Evolutionary conservation across 2,797 vertebrate species (phyloP), one percentile per base, ranked within the genome.

Genomic region (Oreochromis grahami): DNA sequence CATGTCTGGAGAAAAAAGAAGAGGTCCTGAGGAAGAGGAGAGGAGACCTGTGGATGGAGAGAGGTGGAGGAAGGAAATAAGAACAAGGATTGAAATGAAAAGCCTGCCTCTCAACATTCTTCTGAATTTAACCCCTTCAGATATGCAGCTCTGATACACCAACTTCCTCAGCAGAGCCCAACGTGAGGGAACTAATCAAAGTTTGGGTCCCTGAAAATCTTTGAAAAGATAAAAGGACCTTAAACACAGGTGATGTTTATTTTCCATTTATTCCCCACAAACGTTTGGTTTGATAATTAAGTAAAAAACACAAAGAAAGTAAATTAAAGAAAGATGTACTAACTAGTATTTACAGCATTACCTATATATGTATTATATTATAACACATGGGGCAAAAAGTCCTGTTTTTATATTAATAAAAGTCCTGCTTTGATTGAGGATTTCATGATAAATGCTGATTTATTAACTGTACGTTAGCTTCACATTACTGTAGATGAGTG

Each of bases 41-140:
- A 11, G 41, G 41, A 72, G 43, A 50, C 10, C 26, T 50, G 26
- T 32, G 43, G 7, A 50, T 32, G 41, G 26, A 17, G 48, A 26
- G 68, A 72, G 19, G 52, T 2, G 8, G 29, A 45, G 72, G 56
- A 58, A 26, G 29, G 17, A 81, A 45, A 77, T 63, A 5, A 32
- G 17, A 34, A 65, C 29, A 48, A 15, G 11, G 77, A 41, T 8
- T 38, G 36, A 48, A 32, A 52, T n/a, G 26, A 45, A 78, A 82
- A 45, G 26, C 80, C 81, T 45, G 17, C 72, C 41, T 51, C 52
- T 51, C 21, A 68, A 60, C 88, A 90, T 89, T 89, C 89, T 79
- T 89, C 53, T 41, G 63, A 58, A n/a, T 17, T 12, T 92, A 90
- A 91, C 88, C 88, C 43, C 86, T 3, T 74, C 79, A 48, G 8